phyloP scores from a whole-genome alignment of 2,888 invertebrate species.

The Lasioglossum vierecki region DNA sequence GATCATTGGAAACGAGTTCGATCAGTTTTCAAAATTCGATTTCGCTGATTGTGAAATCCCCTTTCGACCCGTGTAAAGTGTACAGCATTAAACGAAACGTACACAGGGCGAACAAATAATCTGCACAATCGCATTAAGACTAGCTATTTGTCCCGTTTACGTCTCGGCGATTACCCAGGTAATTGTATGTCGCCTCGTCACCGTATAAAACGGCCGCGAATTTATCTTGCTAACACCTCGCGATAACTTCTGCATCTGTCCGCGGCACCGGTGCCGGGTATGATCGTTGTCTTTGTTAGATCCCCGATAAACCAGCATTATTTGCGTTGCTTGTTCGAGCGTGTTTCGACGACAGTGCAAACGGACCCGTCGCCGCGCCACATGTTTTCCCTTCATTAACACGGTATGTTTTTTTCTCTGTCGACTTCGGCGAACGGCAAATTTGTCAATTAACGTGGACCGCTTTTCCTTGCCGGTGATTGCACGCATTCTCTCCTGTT shows the following conservation, averaged over 20 bases:
- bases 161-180: neutral
- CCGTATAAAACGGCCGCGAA: neutral
- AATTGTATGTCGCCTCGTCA: neutral
- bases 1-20: neutral
- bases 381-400: neutral
- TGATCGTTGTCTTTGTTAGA: neutral
- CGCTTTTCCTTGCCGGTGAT: neutral
- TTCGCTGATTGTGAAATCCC: neutral
- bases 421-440: neutral
- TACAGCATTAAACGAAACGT: neutral
- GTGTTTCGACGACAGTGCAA: neutral
- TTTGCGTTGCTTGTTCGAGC: neutral
- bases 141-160: neutral
- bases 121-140: neutral
- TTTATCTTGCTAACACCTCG: neutral
- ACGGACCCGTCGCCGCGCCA: neutral
- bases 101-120: neutral
- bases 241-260: neutral
- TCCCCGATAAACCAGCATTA: neutral
- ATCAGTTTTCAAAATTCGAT: neutral
- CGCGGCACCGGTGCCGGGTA: neutral
- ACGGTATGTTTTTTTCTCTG: neutral
- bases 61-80: neutral
- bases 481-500: neutral
- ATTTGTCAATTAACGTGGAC: neutral